phyloP scores from a whole-genome alignment of 2,113 vertebrate species.

The Saimiri boliviensis region DNA sequence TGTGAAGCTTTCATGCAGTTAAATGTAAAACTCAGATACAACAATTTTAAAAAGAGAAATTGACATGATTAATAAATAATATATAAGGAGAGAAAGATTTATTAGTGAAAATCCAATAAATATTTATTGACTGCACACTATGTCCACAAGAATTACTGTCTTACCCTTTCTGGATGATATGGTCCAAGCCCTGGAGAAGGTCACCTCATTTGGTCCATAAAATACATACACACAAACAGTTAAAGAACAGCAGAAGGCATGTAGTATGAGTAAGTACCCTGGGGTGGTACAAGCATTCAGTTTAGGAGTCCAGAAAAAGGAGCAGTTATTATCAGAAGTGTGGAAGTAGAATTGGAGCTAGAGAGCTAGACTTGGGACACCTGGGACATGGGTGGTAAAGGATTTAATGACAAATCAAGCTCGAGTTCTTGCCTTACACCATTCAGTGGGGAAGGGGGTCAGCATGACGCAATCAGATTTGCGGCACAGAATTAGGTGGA shows the following conservation, averaged over 20 bases:
- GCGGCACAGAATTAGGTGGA: not conserved
- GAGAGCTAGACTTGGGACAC: not conserved
- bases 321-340: not conserved
- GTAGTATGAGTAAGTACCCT: not conserved
- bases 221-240: constrained; percentile 55
- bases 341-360: not conserved
- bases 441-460: not conserved
- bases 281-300: not conserved
- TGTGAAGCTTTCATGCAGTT: constrained; percentile 38
- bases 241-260: constrained; percentile 31
- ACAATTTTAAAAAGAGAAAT: constrained; percentile 30
- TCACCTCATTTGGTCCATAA: constrained; percentile 46
- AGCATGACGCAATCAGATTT: not conserved
- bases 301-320: not conserved
- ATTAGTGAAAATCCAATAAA: constrained; percentile 41
- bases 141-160: not conserved
- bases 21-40: constrained; percentile 42
- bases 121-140: not conserved
- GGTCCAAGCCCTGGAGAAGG: constrained; percentile 46
- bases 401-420: not conserved
- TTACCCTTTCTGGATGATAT: constrained; percentile 53
- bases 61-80: constrained; percentile 30
- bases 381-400: not conserved
- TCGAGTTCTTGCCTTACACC: not conserved
- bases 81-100: not conserved